Evolutionary conservation across 2,797 vertebrate genomes (phyloP).

Genomic region (Buphagus erythrorhynchus): DNA sequence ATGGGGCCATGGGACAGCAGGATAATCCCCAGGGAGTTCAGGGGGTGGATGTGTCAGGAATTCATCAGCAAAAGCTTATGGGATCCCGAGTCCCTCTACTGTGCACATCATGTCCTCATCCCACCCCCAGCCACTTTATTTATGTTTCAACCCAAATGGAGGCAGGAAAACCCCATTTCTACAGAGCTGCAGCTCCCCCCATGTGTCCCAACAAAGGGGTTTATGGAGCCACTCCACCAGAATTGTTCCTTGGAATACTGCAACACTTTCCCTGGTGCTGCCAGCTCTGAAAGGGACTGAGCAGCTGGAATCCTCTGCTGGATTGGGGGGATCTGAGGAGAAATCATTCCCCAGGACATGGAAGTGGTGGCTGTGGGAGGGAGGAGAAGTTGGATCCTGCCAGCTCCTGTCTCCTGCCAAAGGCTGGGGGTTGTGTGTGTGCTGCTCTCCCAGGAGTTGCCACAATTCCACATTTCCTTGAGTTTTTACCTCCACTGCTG

Average conservation of each 20-base stretch:
- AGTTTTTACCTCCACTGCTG: not conserved
- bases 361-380: not conserved
- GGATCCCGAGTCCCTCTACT: not conserved
- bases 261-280: accelerated
- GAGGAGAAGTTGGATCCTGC: not conserved
- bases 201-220: not conserved
- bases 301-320: not conserved
- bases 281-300: not conserved
- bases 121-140: not conserved
- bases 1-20: not conserved
- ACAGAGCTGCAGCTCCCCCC: not conserved
- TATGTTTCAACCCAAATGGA: not conserved
- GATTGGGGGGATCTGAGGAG: not conserved
- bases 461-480: not conserved
- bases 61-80: not conserved
- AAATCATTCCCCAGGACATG: not conserved
- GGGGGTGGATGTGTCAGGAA: not conserved
- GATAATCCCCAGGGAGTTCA: not conserved
- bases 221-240: not conserved
- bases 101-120: not conserved
- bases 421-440: not conserved
- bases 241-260: not conserved
- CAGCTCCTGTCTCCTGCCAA: not conserved
- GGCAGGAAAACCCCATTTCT: not conserved
- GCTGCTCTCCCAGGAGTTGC: not conserved